Percentiles rank a stretch among this genome's conserved stretches.
These are phyloP conservation scores for Opisthocomus hoazin DNA, from an alignment of 2,113 vertebrate species.

Conservation along the genomic window DNA sequence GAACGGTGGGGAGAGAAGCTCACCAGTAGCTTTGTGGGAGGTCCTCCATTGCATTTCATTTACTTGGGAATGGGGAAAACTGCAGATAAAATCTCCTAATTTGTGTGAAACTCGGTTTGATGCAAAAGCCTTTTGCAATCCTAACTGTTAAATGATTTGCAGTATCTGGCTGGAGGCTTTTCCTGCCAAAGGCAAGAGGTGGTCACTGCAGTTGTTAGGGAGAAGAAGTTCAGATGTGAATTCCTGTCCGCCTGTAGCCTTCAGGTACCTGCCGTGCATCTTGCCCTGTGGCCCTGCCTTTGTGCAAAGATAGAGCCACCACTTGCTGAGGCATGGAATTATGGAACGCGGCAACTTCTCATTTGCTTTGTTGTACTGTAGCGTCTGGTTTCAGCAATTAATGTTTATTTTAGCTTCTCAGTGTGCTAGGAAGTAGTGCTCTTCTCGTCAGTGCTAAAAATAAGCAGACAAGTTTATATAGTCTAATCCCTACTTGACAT, in stretches of 20 bases:
- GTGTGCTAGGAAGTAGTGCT: background rate
- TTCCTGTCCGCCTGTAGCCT: background rate
- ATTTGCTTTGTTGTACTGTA: background rate
- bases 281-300: background rate
- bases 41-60: background rate
- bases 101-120: background rate
- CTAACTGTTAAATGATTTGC: background rate
- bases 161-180: background rate
- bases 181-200: background rate
- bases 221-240: background rate
- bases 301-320: background rate
- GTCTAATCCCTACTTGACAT: background rate
- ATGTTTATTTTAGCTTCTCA: background rate
- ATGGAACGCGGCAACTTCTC: background rate
- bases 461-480: background rate
- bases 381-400: background rate
- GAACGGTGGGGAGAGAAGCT: background rate
- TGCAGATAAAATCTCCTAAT: background rate
- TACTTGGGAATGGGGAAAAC: background rate
- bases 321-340: background rate
- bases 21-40: background rate
- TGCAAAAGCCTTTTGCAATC: background rate
- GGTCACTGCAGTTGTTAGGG: background rate
- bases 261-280: fast-evolving
- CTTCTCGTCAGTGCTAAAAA: background rate